Evolutionary conservation across 92 coral and sea anemone species (phyloP).

Genomic region (Epizoanthus fatuus): DNA sequence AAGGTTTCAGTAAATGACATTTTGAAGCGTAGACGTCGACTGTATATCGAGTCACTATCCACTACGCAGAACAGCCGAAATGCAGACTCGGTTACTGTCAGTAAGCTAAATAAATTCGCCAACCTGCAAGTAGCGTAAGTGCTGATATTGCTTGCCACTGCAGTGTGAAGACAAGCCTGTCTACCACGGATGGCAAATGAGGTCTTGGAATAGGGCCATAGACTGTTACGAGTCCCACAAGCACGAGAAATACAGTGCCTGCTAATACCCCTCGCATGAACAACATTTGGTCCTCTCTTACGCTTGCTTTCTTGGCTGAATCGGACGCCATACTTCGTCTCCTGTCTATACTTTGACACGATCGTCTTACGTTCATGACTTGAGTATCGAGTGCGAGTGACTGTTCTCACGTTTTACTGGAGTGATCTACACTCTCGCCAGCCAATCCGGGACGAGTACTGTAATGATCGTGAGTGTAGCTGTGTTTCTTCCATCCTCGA

Average conservation of each 20-base stretch:
- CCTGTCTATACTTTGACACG: background rate
- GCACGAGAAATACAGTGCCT: slow-evolving; percentile 32
- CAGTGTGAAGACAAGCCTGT: slow-evolving; percentile 45
- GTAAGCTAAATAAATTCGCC: background rate
- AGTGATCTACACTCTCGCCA: too few species aligned
- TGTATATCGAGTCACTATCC: too few species aligned
- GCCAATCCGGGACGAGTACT: too few species aligned
- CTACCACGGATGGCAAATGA: slow-evolving; percentile 27
- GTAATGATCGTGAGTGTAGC: too few species aligned
- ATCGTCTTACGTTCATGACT: background rate
- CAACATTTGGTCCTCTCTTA: slow-evolving; percentile 35
- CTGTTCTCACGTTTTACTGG: background rate
- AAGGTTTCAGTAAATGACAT: too few species aligned
- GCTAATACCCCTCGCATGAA: slow-evolving; percentile 41
- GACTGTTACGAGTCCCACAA: slow-evolving; percentile 41
- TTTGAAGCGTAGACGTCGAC: too few species aligned
- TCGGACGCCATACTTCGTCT: slow-evolving; percentile 28
- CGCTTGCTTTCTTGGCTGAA: slow-evolving; percentile 47
- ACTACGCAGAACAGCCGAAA: background rate
- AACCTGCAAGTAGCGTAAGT: slow-evolving; percentile 35
- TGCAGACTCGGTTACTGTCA: background rate
- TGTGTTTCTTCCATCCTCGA: too few species aligned
- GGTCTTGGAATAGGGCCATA: slow-evolving; percentile 53
- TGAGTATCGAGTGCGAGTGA: too few species aligned
- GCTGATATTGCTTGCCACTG: slow-evolving; percentile 56